Evolutionary conservation across 30 jellyfish, hydroid and myxozoan genomes (phyloP).

Genomic region (Hydra vulgaris): DNA sequence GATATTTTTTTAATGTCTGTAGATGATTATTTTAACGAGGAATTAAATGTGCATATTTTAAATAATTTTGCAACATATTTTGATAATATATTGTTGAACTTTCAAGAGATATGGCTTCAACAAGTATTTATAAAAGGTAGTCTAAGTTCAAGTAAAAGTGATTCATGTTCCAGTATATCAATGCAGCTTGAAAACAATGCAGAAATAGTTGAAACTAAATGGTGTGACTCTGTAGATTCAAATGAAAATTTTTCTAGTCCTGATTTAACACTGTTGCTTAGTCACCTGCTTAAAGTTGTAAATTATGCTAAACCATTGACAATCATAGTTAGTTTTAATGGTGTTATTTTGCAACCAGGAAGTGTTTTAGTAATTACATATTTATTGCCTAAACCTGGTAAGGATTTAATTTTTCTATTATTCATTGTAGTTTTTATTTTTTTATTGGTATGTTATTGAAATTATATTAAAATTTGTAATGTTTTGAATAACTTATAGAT

Average conservation of each 20-base stretch:
- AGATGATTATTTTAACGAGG: background rate
- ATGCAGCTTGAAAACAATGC: background rate
- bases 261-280: background rate
- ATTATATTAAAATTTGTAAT: no score
- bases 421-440: no score
- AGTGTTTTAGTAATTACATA: background rate
- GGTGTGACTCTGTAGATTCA: background rate
- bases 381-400: background rate
- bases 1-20: background rate
- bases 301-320: background rate
- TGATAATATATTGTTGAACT: background rate
- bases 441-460: no score
- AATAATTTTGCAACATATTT: background rate
- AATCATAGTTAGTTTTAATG: background rate
- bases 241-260: background rate
- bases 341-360: background rate
- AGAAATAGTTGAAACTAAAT: background rate
- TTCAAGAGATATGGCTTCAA: background rate
- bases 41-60: background rate
- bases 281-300: background rate
- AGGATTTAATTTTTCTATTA: background rate
- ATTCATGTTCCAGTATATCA: background rate
- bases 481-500: no score
- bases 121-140: background rate
- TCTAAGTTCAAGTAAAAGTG: background rate